Conservation (phyloP, 2,797 vertebrate species). For the Phataginus tetradactyla region DNA sequence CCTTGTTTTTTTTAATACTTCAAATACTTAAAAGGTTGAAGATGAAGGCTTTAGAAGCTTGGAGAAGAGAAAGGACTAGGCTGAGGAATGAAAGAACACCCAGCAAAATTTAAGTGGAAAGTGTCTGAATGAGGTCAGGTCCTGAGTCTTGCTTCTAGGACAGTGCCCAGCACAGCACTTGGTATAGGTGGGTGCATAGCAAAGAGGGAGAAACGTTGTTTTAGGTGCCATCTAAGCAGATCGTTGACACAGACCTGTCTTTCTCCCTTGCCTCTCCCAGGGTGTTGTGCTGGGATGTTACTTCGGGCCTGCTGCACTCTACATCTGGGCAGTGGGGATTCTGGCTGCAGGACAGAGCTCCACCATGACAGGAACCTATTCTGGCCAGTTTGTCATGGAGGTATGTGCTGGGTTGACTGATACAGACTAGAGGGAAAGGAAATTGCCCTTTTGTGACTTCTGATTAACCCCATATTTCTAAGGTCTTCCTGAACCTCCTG, state of each 20-base stretch:
- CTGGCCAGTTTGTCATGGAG: slow-evolving; percentile 99
- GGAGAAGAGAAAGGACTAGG: not conserved
- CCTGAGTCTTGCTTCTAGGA: not conserved
- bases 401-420: slow-evolving; percentile 80
- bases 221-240: not conserved
- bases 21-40: not conserved
- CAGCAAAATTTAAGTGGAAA: not conserved
- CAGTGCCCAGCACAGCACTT: not conserved
- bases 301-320: slow-evolving; percentile 95
- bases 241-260: not conserved
- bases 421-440: not conserved
- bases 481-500: not conserved
- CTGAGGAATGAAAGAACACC: not conserved
- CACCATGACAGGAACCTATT: slow-evolving; percentile 98
- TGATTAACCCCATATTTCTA: not conserved
- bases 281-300: slow-evolving; percentile 94
- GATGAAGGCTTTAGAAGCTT: not conserved
- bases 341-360: slow-evolving; percentile 98
- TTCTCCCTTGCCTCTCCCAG: slow-evolving; percentile 74
- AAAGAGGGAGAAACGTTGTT: not conserved
- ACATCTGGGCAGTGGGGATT: slow-evolving; percentile 98
- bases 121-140: not conserved
- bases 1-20: not conserved
- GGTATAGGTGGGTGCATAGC: not conserved
- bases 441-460: not conserved